Conservation (phyloP, 1,140 invertebrate genomes). For the Pseudomyrmex gracilis region DNA sequence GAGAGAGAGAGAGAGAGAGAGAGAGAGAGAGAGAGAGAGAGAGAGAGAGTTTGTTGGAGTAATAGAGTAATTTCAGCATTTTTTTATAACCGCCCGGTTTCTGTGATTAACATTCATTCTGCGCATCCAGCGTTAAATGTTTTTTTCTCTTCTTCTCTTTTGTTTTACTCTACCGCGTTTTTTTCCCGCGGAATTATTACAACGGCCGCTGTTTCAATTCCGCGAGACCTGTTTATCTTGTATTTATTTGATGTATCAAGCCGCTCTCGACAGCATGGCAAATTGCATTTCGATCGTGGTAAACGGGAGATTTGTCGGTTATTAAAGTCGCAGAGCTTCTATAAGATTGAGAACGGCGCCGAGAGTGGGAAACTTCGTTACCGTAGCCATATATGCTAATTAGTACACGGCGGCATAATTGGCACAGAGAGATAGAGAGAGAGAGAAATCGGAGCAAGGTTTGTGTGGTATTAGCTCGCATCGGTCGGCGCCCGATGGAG, state of each 20-base stretch:
- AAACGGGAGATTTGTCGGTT: neutral
- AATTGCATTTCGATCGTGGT: neutral
- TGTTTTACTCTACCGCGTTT: neutral
- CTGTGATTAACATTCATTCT: neutral
- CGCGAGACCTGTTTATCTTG: no score
- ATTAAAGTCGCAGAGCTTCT: slow-evolving; percentile 42
- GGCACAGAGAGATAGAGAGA: slow-evolving; percentile 20
- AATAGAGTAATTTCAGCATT: slow-evolving; percentile 32
- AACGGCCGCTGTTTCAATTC: neutral
- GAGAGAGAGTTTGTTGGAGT: neutral
- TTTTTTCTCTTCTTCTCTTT: neutral
- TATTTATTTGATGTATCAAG: neutral
- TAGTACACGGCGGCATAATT: slow-evolving; percentile 68
- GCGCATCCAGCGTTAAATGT: neutral
- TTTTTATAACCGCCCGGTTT: slow-evolving; percentile 1
- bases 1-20: neutral
- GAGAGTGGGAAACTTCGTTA: slow-evolving; percentile 33
- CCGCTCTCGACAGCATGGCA: neutral
- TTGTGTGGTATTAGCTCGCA: slow-evolving; percentile 58
- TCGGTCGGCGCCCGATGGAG: slow-evolving; percentile 36
- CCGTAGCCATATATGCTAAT: slow-evolving; percentile 55
- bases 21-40: neutral
- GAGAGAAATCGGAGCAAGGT: slow-evolving; percentile 65
- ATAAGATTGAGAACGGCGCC: slow-evolving; percentile 15
- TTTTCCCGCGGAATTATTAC: neutral